A percentile compares a stretch with the other conserved stretches of the same genome.
phyloP scores from a whole-genome alignment of 2,797 vertebrate genomes.

The Phalloptychus januarius region DNA sequence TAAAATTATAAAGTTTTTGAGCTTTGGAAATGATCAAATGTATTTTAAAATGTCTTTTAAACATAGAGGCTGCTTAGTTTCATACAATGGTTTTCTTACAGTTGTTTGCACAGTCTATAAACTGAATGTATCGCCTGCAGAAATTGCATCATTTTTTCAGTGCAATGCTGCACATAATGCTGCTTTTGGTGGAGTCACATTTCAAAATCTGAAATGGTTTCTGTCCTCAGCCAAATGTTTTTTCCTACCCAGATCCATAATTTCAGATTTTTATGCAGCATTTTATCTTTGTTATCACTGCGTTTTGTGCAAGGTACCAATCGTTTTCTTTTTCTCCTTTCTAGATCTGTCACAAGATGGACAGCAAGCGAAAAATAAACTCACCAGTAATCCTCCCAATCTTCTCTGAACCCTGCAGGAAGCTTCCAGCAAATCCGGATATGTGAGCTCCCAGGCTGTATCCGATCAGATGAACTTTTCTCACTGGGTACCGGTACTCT shows the following conservation, averaged over 20 bases:
- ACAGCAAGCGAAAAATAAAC: slow-evolving; percentile 15
- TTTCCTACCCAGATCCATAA: not conserved
- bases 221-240: not conserved
- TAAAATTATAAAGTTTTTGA: not conserved
- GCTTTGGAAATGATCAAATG: not conserved
- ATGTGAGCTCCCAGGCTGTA: slow-evolving; percentile 97
- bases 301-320: not conserved
- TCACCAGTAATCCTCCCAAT: slow-evolving; percentile 94
- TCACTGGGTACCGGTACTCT: slow-evolving; percentile 78
- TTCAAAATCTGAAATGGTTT: not conserved
- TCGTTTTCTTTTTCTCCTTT: not conserved
- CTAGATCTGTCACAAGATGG: not conserved
- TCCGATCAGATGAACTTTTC: slow-evolving; percentile 90
- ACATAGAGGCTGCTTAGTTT: not conserved
- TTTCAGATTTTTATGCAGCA: not conserved
- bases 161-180: not conserved
- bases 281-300: not conserved
- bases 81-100: not conserved
- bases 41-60: not conserved
- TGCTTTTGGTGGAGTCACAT: not conserved
- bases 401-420: slow-evolving; percentile 80
- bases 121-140: not conserved
- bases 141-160: not conserved
- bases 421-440: slow-evolving; percentile 93
- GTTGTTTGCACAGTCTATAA: not conserved